A percentile compares a stretch with the other conserved stretches of the same genome.
Conservation (phyloP, 2,797 vertebrate genomes). For the Atherinosoma microstoma region DNA sequence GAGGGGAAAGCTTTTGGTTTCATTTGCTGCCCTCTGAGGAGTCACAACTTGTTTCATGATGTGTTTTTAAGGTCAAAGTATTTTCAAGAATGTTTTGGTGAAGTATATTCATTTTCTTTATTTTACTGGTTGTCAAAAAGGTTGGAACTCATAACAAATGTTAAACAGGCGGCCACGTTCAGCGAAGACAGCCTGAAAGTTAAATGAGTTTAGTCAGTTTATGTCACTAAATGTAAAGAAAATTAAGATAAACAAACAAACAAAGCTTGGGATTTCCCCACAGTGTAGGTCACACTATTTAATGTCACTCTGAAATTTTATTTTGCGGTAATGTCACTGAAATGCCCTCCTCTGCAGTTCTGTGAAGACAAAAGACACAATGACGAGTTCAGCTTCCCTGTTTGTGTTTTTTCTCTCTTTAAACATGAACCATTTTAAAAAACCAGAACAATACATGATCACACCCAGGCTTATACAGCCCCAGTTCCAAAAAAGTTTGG, state of each 20-base stretch:
- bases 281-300: neutral
- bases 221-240: too few relatives aligned
- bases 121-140: too few relatives aligned
- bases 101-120: too few relatives aligned
- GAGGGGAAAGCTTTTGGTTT: slow-evolving; percentile 35
- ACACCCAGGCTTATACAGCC: too few relatives aligned
- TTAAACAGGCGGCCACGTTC: too few relatives aligned
- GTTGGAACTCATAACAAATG: too few relatives aligned
- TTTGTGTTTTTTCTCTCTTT: slow-evolving; percentile 29
- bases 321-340: slow-evolving; percentile 5
- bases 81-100: too few relatives aligned
- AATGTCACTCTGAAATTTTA: slow-evolving; percentile 12
- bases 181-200: too few relatives aligned
- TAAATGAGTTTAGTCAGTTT: too few relatives aligned
- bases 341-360: neutral
- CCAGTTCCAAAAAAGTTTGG: too few relatives aligned
- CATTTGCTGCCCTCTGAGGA: slow-evolving; percentile 13
- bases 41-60: slow-evolving; percentile 26
- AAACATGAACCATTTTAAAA: neutral
- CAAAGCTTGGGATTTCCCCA: slow-evolving; percentile 35
- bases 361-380: slow-evolving; percentile 1
- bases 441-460: neutral
- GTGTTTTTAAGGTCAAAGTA: neutral
- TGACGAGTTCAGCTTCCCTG: slow-evolving; percentile 32
- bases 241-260: neutral